Percentiles rank a stretch among this genome's conserved stretches.
Evolutionary conservation across 2,888 invertebrate species (phyloP).

Genomic region (Heliconius aoede): DNA sequence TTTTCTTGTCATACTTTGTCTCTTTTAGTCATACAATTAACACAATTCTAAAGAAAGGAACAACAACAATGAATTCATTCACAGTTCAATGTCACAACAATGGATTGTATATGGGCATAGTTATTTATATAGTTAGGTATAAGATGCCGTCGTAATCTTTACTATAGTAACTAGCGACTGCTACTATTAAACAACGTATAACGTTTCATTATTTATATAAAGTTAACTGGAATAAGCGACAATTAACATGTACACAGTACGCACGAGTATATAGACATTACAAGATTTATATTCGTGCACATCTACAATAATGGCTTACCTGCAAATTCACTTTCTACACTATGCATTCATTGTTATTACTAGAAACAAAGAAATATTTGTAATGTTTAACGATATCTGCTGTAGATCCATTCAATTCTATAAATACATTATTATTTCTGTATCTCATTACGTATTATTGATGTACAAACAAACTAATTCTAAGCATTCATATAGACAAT

Average conservation of each 20-base stretch:
- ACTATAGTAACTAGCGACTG: slow-evolving; percentile 16
- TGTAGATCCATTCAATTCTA: slow-evolving; percentile 1
- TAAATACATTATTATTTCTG: slow-evolving; percentile 9
- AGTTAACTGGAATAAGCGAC: background rate
- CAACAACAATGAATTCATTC: slow-evolving; percentile 61
- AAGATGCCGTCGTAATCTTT: slow-evolving; percentile 23
- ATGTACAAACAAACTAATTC: background rate
- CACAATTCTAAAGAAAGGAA: slow-evolving; percentile 49
- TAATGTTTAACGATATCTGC: background rate
- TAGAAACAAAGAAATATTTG: slow-evolving; percentile 8
- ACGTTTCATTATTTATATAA: background rate
- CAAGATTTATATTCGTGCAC: slow-evolving; percentile 28
- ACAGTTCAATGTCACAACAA: slow-evolving; percentile 68
- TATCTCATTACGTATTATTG: background rate
- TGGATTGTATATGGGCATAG: slow-evolving; percentile 50
- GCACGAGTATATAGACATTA: slow-evolving; percentile 8
- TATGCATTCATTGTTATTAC: slow-evolving; percentile 32
- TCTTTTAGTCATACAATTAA: slow-evolving; percentile 56
- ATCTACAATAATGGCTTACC: slow-evolving; percentile 26
- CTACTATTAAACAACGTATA: background rate
- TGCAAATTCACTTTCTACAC: slow-evolving; percentile 40
- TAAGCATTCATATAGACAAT: background rate
- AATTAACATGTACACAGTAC: background rate
- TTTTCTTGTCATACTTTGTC: slow-evolving; percentile 46
- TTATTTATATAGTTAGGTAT: slow-evolving; percentile 23